Percentiles rank a stretch among this genome's conserved stretches.
Conservation (phyloP, 2,113 vertebrate genomes). For the Clupea harengus region DNA sequence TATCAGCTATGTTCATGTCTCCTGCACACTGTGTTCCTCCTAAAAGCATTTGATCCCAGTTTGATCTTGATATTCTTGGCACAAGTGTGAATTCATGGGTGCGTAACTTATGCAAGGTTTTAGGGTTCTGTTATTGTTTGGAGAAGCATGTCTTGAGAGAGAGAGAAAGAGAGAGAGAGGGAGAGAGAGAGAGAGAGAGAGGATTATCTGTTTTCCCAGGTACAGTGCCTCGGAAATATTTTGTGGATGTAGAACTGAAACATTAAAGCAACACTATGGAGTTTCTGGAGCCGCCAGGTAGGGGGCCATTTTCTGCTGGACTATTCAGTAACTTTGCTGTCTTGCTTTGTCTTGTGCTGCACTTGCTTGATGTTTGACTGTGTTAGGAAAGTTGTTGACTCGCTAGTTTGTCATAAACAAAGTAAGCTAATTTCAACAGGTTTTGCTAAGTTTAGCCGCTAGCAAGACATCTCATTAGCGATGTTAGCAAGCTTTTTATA, state of each 20-base stretch:
- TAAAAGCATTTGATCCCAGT: neutral
- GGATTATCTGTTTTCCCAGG: neutral
- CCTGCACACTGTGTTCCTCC: neutral
- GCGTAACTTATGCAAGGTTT: neutral
- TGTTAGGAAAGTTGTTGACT: too few species aligned
- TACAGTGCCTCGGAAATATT: neutral
- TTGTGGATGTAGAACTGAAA: neutral
- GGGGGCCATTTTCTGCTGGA: too few species aligned
- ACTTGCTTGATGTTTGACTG: too few species aligned
- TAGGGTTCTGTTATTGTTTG: neutral
- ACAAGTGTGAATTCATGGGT: neutral
- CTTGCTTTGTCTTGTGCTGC: too few species aligned
- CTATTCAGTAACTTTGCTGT: too few species aligned
- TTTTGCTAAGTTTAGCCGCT: too few species aligned
- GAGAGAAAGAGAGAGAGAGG: neutral
- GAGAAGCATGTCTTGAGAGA: neutral
- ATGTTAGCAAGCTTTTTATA: too few species aligned
- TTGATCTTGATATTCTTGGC: constrained; percentile 12
- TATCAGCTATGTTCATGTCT: neutral
- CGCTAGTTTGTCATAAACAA: too few species aligned
- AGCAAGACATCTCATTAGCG: too few species aligned
- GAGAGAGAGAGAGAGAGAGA: neutral
- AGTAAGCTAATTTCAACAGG: too few species aligned
- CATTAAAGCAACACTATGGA: too few species aligned
- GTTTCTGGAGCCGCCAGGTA: too few species aligned